Conservation (phyloP, 2,797 vertebrate genomes). For the Aratinga solstitialis region DNA sequence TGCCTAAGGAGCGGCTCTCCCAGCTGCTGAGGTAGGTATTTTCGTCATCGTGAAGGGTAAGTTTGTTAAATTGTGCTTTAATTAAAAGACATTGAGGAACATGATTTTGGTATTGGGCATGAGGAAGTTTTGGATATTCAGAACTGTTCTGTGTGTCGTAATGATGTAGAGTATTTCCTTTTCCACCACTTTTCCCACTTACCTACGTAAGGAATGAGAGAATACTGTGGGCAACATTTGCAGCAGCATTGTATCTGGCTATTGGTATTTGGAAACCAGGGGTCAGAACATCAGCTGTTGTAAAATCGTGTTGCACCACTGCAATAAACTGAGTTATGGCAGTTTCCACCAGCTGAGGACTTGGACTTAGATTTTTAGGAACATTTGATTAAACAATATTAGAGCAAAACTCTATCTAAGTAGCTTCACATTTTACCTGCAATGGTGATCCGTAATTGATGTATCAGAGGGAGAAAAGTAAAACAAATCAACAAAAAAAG, state of each 20-base stretch:
- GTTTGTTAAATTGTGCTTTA: not conserved
- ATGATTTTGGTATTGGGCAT: not conserved
- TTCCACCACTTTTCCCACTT: not conserved
- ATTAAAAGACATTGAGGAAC: not conserved
- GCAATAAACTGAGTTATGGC: not conserved
- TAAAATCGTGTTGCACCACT: not conserved
- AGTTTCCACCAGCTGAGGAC: slow-evolving; percentile 25
- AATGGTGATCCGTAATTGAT: not conserved
- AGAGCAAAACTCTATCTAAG: not conserved
- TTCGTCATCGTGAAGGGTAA: not conserved
- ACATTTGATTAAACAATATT: not conserved
- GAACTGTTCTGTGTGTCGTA: not conserved
- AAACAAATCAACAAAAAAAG: not conserved
- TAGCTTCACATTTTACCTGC: not conserved
- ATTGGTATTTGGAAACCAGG: not conserved
- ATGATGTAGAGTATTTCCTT: not conserved
- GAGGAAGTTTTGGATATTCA: not conserved
- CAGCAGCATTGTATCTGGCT: not conserved
- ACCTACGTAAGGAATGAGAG: not conserved
- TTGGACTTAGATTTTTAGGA: slow-evolving; percentile 12
- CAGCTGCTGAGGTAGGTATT: not conserved
- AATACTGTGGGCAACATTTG: not conserved
- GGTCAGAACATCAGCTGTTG: not conserved
- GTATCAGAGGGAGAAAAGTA: not conserved
- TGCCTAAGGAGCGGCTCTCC: not conserved